Base-by-base conservation (phyloP, 2,113 vertebrate genomes). In the Cervus canadensis region DNA sequence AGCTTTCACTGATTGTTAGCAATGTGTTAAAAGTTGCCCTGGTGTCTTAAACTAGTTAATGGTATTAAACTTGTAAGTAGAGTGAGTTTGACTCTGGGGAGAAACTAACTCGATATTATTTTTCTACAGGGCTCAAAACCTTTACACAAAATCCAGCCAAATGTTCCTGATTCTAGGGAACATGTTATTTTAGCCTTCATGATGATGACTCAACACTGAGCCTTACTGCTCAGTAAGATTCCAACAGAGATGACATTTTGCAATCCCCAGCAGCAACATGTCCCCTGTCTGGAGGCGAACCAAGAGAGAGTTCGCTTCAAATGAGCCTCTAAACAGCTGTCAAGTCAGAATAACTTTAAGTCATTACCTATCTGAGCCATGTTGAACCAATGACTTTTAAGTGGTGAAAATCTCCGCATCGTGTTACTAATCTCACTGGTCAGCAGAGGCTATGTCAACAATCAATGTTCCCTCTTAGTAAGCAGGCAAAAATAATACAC, bases 331-430 rank as follows among this genome's bases (percentile, higher is more conserved):
- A 98, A 98, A 95, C 94, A 97, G 56, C 83, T 98, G 90, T 96
- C 93, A 97, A 95, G 94, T 95, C 82, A 64, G 93, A 98, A 98
- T 97, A 96, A 97, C 74, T 96, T 95, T 36, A 78, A 50, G 14
- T 97, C 97, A 97, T 98, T 96, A 98, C 71, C n/a, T 40, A 83
- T 93, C 50, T 71, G 59, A 97, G 84, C 28, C 95, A 87, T 67
- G 93, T 98, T 98, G 91, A 98, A 76, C 78, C 92, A 79, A 82
- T 57, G 85, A 97, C 94, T 98, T 97, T 91, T 95, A 97, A 98
- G 94, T 95, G 96, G 97, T 98, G 98, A 97, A 98, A 98, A 98
- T 98, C 98, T 97, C 87, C 45, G 36, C 97, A 92, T 98, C 94
- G 1, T 90, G 54, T 93, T 98, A 56, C 82, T 97, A 95, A 94